phyloP scores from a whole-genome alignment of 1,140 invertebrate genomes.

The Hypothenemus hampei region DNA sequence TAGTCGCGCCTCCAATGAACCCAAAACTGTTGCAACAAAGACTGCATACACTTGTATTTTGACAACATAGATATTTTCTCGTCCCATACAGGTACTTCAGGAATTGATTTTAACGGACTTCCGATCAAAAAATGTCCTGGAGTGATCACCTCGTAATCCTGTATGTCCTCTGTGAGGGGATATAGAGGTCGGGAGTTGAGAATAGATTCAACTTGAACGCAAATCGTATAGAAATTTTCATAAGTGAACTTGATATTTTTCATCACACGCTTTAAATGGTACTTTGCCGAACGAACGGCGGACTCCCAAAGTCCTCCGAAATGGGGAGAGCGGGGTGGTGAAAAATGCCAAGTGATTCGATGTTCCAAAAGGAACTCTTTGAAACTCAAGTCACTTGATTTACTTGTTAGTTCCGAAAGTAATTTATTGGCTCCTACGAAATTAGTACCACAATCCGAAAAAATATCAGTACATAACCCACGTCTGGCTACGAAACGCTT shows the following conservation, averaged over 20 bases:
- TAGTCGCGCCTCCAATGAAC: not conserved
- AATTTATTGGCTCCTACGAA: slow-evolving; percentile 26
- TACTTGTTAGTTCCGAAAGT: slow-evolving; percentile 10
- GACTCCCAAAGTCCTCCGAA: not conserved
- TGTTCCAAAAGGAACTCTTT: not conserved
- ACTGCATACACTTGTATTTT: too few species aligned
- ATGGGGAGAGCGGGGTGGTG: not conserved
- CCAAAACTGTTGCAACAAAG: not conserved
- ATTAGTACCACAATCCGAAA: slow-evolving; percentile 28
- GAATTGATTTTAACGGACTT: not conserved
- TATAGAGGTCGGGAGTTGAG: not conserved
- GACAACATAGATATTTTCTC: not conserved
- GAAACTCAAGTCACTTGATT: not conserved
- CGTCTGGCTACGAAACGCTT: slow-evolving; percentile 38
- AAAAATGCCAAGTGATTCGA: slow-evolving; percentile 3
- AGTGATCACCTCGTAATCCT: slow-evolving; percentile 18
- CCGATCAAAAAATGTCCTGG: slow-evolving; percentile 29
- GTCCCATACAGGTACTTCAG: not conserved
- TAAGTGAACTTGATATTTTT: not conserved
- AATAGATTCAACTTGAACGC: not conserved
- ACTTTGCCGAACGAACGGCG: not conserved
- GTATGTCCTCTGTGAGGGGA: not conserved
- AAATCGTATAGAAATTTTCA: not conserved
- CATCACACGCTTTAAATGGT: not conserved
- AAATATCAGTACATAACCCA: slow-evolving; percentile 34